Base-by-base conservation (phyloP, 2,797 vertebrate species). In the Serranus cabrilla region DNA sequence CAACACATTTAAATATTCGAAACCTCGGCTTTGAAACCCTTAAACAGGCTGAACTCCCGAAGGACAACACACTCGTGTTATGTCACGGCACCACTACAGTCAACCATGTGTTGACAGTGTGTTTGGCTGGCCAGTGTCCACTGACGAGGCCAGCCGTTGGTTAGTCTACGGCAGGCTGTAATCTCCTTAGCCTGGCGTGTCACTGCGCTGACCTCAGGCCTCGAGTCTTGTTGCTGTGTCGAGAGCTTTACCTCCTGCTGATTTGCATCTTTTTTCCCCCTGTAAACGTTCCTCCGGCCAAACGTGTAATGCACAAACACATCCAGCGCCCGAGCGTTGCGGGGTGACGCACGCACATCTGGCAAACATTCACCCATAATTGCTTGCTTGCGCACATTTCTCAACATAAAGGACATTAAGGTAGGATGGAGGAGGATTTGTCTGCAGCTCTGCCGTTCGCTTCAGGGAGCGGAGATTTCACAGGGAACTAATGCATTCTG, bases 171-270 rank as follows among this genome's bases (percentile, higher is more conserved):
- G 83, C 61, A 31, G 78, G 71, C 76, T 81, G 75, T 94, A 94
- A 94, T 93, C 93, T 91, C 84, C 88, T 94, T 93, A 94, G 91
- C 87, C 78, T 93, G 90, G 87, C 93, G 89, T 88, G 92, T 87
- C 84, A 80, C 88, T 74, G 58, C 16, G 49, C 81, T 92, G 92
- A 94, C 89, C 91, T 85, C 80, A 68, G 87, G 62, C 79, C 86
- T 37, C 34, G 85, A 86, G 84, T 84, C 81, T 79, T 74, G 84
- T 64, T 81, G 77, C 85, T 63, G 63, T 50, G 76, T 84, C 45
- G 80, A 82, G 63, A 76, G 82, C 82, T 89, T 87, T 89, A 74
- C 76, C 75, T 83, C 77, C 64, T 45, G 71, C 72, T 78, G 84
- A 62, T 90, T 81, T 86, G 64, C 72, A 71, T 77, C 83, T 52